phyloP scores from a whole-genome alignment of 2,797 vertebrate species.

The Brachyrhaphis roseni region DNA sequence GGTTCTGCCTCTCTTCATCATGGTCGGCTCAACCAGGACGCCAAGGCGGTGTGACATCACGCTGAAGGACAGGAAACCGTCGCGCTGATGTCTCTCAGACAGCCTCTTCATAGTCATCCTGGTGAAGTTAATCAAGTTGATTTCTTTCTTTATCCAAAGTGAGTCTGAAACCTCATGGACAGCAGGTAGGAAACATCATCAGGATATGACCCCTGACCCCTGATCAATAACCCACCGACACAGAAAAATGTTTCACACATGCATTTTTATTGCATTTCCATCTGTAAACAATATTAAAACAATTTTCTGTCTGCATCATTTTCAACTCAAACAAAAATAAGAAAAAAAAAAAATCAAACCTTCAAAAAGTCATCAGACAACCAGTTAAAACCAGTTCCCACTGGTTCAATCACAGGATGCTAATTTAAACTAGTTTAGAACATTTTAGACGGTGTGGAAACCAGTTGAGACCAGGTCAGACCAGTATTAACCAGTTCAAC shows the following conservation, averaged over 20 bases:
- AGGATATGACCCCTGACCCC: background rate
- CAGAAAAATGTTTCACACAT: slow-evolving; percentile 49
- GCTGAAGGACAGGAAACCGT: background rate
- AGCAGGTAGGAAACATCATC: background rate
- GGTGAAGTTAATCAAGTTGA: background rate
- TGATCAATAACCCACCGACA: slow-evolving; percentile 1
- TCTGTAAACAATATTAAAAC: slow-evolving; percentile 46
- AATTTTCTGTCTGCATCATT: slow-evolving; percentile 38
- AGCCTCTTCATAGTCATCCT: background rate
- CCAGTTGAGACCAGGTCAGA: background rate
- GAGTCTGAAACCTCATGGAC: background rate
- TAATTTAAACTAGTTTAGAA: background rate
- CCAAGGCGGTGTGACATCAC: background rate
- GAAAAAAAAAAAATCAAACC: slow-evolving; percentile 7
- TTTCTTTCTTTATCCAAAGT: background rate
- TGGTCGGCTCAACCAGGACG: background rate
- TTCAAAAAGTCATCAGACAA: background rate
- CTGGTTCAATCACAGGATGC: background rate
- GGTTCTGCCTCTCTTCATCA: background rate
- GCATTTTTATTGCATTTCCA: slow-evolving; percentile 69
- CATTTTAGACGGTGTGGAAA: background rate
- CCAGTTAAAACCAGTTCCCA: slow-evolving; percentile 16
- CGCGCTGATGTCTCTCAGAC: background rate
- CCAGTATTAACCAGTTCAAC: background rate
- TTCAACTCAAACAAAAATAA: slow-evolving; percentile 37